Percentiles rank a stretch among this genome's conserved stretches.
phyloP scores from a whole-genome alignment of 2,888 invertebrate genomes.

The Scaptomyza polygonia region DNA sequence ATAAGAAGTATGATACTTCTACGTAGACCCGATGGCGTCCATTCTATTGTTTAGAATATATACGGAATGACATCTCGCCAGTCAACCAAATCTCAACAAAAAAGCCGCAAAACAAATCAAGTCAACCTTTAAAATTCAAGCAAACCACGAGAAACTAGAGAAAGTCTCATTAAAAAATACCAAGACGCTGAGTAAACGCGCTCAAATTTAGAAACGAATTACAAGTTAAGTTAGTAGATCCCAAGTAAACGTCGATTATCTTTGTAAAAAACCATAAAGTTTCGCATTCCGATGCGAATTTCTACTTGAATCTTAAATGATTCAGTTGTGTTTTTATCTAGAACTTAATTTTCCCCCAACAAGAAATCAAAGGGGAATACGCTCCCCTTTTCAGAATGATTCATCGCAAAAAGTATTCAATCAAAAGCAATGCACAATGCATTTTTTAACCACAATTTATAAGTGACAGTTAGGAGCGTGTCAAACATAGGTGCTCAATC shows the following conservation, averaged over 20 bases:
- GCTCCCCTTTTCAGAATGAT: conserved; percentile 3
- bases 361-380: background rate
- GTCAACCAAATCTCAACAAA: conserved; percentile 65
- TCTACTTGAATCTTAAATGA: background rate
- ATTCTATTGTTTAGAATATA: conserved; percentile 47
- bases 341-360: background rate
- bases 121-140: conserved; percentile 44
- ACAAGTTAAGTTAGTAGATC: background rate
- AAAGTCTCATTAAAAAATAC: background rate
- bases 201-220: background rate
- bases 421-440: background rate
- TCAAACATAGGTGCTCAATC: background rate
- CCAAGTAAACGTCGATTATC: background rate
- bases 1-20: conserved; percentile 3
- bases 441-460: background rate
- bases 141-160: conserved; percentile 18
- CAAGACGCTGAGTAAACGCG: conserved; percentile 15
- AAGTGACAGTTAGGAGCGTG: background rate
- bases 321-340: background rate
- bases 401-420: conserved; percentile 5
- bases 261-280: background rate
- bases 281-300: background rate
- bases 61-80: no score
- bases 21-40: conserved; percentile 46
- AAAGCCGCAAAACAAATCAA: conserved; percentile 54